Evolutionary conservation across 2,113 vertebrate species (phyloP), one percentile per base, ranked within the genome.

Genomic region (Acrocephalus kingi): DNA sequence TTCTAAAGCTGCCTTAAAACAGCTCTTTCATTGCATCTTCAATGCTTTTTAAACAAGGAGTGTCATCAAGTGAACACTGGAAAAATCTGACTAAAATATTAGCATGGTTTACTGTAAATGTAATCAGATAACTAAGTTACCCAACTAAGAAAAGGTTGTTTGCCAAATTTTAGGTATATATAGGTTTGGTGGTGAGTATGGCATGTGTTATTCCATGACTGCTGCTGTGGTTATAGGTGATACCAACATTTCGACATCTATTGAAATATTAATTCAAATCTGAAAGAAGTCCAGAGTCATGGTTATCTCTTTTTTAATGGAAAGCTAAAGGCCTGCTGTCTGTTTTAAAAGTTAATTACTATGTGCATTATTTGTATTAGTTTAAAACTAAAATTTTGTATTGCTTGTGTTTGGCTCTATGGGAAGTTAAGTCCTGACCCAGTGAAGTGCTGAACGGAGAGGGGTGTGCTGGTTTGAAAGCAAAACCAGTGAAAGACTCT

Each of bases 171-270:
- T 86, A 16, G 5, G 5, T 45, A 3, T 13, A 3, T 43, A 2
- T 46, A 62, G 4, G 6, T 84, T 84, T 62, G 41, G 10, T n/a
- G 10, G 7, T 67, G 62, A 31, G 30, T 54, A 2, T 51, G 31
- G 30, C 13, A 8, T 6, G 8, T 10, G 7, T 39, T 80, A 12
- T 71, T 78, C 61, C 11, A 4, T 67, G n/a, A 63, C 31, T 71
- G 4, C 35, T 75, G 20, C 30, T 24, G 54, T 3, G 0, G 4
- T 71, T 13, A 22, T 8, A 8, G 7, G 8, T 43, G 33, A 46
- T 51, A 33, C 3, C 10, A 54, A 7, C 10, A 24, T 59, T 63
- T 59, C 7, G 5, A 3, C 9, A 9, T 63, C 75, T 87, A 72
- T 79, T 79, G 39, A 64, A 87, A 68, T 4, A 2, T 22, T 43